Base-by-base conservation (phyloP, 2,797 vertebrate genomes). In the Chelon labrosus region DNA sequence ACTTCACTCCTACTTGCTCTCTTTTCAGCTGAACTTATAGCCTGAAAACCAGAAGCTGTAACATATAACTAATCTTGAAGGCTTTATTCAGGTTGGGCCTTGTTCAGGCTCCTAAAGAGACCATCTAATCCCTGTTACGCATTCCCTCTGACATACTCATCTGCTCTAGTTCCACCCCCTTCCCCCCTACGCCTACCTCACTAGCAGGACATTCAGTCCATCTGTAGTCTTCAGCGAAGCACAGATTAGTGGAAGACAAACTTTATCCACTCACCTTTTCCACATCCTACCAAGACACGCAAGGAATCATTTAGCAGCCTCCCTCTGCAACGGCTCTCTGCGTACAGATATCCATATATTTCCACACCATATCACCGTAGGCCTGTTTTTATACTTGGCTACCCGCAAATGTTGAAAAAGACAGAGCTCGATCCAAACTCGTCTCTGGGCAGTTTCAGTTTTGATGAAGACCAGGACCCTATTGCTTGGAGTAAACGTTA, bases 381-480 rank as follows among this genome's bases (percentile, higher is more conserved):
- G 83, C 65, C 41, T 63, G 31, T 79, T 83, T 85, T 80, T 80
- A 68, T 86, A 81, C 72, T 82, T 73, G 77, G 76, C 84, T 80
- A 60, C 67, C 66, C 84, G 77, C 59, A 73, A 42, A 68, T 65
- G 72, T 67, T 73, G 65, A 80, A 76, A 83, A 69, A 73, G 74
- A 67, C 52, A 47, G 42, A 79, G 76, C 73, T 79, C 64, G 79
- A 86, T 81, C 65, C 51, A 77, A 73, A 75, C 14, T 17, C 65
- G 73, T 86, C 73, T 83, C 80, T 92, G 84, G 79, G 75, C 41
- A 75, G 70, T 35, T 82, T 88, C 62, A 64, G 62, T 81, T 78
- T 77, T 89, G 89, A 88, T 77, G 73, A 77, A 90, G 75, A 80
- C 65, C 89, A 90, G 88, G 77, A 72, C 75, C 68, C 51, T 65